phyloP scores from a whole-genome alignment of 2,797 vertebrate species.

The Sebastiscus tertius region DNA sequence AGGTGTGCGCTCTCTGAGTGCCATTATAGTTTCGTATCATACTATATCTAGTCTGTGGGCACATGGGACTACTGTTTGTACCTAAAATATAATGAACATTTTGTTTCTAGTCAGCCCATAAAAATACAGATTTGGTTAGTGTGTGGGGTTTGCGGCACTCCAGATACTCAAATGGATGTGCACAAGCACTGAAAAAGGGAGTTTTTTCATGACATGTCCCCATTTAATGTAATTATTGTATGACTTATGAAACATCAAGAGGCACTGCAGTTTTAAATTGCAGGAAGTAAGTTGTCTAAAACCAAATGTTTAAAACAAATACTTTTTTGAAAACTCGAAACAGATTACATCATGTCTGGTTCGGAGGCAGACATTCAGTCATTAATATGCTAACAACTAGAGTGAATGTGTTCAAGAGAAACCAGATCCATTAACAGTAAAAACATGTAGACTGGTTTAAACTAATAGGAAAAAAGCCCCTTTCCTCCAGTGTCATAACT shows the following conservation, averaged over 20 bases:
- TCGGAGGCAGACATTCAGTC: not conserved
- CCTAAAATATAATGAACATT: no score
- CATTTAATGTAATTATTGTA: not conserved
- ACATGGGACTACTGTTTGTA: no score
- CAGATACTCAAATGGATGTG: no score
- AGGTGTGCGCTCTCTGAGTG: no score
- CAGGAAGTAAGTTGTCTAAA: not conserved
- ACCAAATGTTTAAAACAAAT: not conserved
- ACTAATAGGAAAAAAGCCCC: not conserved
- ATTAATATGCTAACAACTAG: not conserved
- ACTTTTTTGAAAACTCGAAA: not conserved
- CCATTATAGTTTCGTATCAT: no score
- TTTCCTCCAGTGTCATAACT: conserved; percentile 12
- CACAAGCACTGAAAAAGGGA: no score
- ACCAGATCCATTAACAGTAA: not conserved
- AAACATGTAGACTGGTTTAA: not conserved
- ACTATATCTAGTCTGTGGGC: fast-evolving
- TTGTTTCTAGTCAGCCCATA: no score
- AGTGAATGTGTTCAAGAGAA: not conserved
- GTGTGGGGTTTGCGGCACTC: no score
- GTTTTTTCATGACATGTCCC: no score
- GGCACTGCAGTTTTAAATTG: not conserved
- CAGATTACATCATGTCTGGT: not conserved
- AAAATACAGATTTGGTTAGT: no score
- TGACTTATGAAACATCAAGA: not conserved